These are phyloP conservation scores for Climacteris rufus DNA, from an alignment of 2,113 vertebrate species.

Conservation along the genomic window DNA sequence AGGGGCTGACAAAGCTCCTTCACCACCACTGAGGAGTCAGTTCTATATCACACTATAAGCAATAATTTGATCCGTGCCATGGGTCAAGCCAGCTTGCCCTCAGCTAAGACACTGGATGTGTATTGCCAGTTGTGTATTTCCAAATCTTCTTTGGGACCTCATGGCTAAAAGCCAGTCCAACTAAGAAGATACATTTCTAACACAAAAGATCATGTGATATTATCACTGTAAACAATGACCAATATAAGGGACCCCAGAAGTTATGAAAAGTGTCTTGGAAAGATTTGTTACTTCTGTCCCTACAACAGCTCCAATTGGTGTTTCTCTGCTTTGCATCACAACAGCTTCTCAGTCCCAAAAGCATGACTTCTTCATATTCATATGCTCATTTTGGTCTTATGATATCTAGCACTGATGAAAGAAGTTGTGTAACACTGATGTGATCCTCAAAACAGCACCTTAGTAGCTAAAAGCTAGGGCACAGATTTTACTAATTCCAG, in stretches of 20 bases:
- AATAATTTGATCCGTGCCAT: not conserved
- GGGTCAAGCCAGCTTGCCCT: not conserved
- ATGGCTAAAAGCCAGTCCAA: not conserved
- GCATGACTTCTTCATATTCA: not conserved
- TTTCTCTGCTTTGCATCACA: not conserved
- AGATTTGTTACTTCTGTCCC: not conserved
- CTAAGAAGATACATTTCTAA: not conserved
- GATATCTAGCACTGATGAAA: not conserved
- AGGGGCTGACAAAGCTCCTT: not conserved
- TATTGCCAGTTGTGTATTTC: not conserved
- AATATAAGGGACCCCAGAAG: accelerated
- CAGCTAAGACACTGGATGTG: not conserved
- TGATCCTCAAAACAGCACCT: constrained; percentile 1
- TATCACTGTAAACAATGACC: not conserved
- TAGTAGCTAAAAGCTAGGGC: not conserved
- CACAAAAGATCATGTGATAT: not conserved
- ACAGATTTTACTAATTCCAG: constrained; percentile 2
- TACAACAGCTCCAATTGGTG: not conserved
- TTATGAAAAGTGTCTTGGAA: not conserved
- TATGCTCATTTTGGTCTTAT: not conserved
- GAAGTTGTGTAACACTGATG: not conserved
- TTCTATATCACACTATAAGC: not conserved
- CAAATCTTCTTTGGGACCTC: not conserved
- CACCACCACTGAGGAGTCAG: not conserved
- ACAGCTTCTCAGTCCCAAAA: not conserved